Percentiles rank a stretch among this genome's conserved stretches.
These are phyloP conservation scores for Fringilla coelebs DNA, from an alignment of 2,797 vertebrate species.

Conservation along the genomic window DNA sequence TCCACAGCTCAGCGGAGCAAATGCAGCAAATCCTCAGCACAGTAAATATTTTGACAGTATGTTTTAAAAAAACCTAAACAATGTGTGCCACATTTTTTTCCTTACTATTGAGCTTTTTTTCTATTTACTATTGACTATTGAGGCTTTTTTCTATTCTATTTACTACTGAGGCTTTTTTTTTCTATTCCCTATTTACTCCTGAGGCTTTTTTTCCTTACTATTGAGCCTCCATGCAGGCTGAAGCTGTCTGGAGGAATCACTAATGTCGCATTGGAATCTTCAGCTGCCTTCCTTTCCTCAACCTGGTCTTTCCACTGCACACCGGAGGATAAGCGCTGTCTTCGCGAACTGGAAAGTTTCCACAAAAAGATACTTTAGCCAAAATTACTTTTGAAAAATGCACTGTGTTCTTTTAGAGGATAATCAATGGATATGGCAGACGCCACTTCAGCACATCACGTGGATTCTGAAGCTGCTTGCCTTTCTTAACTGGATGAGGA, in stretches of 20 bases:
- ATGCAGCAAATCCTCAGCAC: not conserved
- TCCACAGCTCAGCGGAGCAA: not conserved
- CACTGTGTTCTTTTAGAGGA: not conserved
- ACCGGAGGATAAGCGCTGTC: constrained; percentile 54
- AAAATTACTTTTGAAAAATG: constrained; percentile 13
- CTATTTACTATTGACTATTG: no score
- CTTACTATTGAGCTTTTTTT: constrained; percentile 63
- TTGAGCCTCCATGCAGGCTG: constrained; percentile 64
- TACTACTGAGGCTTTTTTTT: constrained; percentile 60
- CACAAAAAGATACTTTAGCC: constrained; percentile 11
- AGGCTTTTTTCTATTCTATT: constrained; percentile 32
- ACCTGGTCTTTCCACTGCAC: constrained; percentile 66
- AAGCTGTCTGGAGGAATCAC: constrained; percentile 53
- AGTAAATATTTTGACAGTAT: not conserved
- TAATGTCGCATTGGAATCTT: constrained; percentile 63
- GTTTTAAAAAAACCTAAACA: not conserved
- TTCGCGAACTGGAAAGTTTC: constrained; percentile 72
- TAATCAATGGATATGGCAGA: not conserved
- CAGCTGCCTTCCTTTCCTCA: constrained; percentile 66
- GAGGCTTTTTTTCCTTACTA: constrained; percentile 67
- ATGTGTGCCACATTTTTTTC: not conserved
- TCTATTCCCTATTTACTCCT: no score
- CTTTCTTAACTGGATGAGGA: not conserved
- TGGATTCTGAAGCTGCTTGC: not conserved
- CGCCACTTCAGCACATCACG: not conserved